phyloP scores from a whole-genome alignment of 2,888 invertebrate species.

The Cerceris rybyensis region DNA sequence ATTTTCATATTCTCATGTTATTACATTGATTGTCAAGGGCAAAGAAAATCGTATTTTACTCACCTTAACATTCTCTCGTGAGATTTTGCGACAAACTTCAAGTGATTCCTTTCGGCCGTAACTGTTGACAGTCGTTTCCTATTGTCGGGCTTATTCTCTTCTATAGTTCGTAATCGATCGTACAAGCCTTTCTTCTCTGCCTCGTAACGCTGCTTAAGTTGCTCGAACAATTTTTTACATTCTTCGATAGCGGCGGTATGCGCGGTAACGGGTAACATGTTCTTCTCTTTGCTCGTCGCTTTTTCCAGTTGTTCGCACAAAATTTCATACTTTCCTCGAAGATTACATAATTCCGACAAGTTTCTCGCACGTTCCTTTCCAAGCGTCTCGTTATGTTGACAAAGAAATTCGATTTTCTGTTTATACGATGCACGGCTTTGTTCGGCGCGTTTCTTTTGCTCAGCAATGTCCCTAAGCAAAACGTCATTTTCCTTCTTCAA shows the following conservation, averaged over 20 bases:
- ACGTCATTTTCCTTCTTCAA: conserved; percentile 81
- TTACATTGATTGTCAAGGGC: neutral
- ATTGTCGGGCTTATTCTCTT: conserved; percentile 81
- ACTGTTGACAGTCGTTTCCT: conserved; percentile 82
- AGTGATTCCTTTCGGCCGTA: conserved; percentile 82
- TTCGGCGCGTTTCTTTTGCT: conserved; percentile 88
- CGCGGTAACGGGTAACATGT: conserved; percentile 85
- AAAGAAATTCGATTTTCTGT: conserved; percentile 87
- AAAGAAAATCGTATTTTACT: conserved; percentile 39
- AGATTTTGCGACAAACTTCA: conserved; percentile 83
- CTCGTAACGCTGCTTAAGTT: conserved; percentile 88
- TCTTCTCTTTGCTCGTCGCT: conserved; percentile 83
- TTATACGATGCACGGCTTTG: conserved; percentile 90
- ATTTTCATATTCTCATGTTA: neutral
- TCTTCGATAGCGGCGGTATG: conserved; percentile 88
- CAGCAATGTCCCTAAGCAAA: conserved; percentile 86
- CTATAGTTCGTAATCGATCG: conserved; percentile 83
- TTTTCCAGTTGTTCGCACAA: conserved; percentile 83
- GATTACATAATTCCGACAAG: conserved; percentile 84
- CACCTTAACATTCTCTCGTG: conserved; percentile 85
- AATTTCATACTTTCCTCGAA: conserved; percentile 85
- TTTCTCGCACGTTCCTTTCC: conserved; percentile 85
- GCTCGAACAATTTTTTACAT: conserved; percentile 89
- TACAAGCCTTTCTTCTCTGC: conserved; percentile 86
- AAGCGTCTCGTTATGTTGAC: conserved; percentile 86